A percentile compares a stretch with the other conserved stretches of the same genome.
Evolutionary conservation across 2,888 invertebrate genomes (phyloP).

Genomic region (Conomelus anceps): DNA sequence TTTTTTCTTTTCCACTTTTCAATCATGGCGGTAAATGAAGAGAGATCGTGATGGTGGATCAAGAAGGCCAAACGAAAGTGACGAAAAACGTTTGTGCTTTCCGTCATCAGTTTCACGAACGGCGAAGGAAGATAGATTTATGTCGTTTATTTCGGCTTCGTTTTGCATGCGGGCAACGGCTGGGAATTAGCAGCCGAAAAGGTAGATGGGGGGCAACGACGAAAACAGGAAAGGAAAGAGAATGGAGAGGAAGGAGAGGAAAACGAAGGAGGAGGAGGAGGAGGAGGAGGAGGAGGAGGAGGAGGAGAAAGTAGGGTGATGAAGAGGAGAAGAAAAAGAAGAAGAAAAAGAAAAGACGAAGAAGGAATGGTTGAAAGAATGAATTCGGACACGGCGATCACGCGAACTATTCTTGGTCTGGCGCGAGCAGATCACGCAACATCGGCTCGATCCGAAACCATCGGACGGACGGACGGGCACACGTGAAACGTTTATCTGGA

Average conservation of each 20-base stretch:
- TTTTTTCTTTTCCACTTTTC: too few relatives aligned
- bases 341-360: not conserved
- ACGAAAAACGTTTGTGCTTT: not conserved
- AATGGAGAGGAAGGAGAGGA: not conserved
- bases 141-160: too few relatives aligned
- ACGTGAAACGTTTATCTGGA: slow-evolving; percentile 15
- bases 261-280: not conserved
- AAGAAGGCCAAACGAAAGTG: not conserved
- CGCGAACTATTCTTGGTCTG: not conserved
- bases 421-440: slow-evolving; percentile 2
- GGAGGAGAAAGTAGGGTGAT: not conserved
- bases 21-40: too few relatives aligned
- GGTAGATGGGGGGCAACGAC: not conserved
- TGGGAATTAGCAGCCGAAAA: not conserved
- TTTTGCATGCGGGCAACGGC: not conserved
- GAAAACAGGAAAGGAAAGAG: not conserved
- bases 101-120: not conserved
- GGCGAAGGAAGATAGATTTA: not conserved
- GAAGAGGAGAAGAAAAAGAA: not conserved
- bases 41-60: not conserved
- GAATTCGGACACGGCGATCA: not conserved
- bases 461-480: not conserved
- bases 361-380: not conserved
- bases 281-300: not conserved
- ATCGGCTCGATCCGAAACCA: not conserved